Percentiles rank a stretch among this genome's conserved stretches.
Evolutionary conservation across 2,113 vertebrate species (phyloP).

Genomic region (Sigmodon hispidus): DNA sequence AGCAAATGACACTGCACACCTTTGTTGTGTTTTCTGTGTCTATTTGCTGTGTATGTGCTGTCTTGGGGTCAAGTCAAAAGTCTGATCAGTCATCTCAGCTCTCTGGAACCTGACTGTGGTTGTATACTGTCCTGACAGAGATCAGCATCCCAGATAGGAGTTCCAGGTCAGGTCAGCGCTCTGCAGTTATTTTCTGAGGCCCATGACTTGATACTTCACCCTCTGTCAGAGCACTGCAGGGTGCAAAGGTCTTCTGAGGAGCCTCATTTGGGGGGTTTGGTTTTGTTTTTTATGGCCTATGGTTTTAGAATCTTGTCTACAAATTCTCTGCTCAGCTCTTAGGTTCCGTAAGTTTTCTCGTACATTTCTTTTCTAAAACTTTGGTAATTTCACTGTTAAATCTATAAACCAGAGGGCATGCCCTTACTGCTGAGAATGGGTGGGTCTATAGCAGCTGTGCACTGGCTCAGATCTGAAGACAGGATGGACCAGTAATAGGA

Average conservation of each 20-base stretch:
- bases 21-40: not conserved
- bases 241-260: not conserved
- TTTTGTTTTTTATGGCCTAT: not conserved
- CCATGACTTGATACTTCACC: not conserved
- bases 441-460: fast-evolving
- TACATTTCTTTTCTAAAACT: not conserved
- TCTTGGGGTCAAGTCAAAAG: not conserved
- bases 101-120: not conserved
- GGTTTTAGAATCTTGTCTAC: not conserved
- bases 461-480: not conserved
- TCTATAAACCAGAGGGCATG: not conserved
- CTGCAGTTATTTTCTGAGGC: too few species aligned
- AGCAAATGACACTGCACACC: fast-evolving
- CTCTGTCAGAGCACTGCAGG: not conserved
- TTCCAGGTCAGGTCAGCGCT: fast-evolving
- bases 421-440: not conserved
- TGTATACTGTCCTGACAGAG: not conserved
- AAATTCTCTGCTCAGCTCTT: not conserved
- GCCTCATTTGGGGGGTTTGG: too few species aligned
- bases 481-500: fast-evolving
- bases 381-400: not conserved
- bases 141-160: not conserved
- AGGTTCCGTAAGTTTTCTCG: not conserved
- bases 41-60: not conserved
- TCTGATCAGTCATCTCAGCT: not conserved